Evolutionary conservation across 2,888 invertebrate species (phyloP).

Genomic region (Cantharis lateralis): DNA sequence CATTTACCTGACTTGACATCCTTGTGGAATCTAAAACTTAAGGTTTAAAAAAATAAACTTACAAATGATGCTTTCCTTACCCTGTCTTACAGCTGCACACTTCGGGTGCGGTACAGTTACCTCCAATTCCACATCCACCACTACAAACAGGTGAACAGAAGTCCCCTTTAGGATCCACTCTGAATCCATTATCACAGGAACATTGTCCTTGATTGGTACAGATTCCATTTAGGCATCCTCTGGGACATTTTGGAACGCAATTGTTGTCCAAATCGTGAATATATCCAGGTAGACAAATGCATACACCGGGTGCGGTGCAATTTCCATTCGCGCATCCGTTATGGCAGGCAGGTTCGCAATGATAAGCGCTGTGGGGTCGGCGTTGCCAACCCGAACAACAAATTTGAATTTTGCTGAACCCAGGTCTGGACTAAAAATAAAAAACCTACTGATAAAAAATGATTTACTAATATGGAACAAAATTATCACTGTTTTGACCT

Average conservation of each 20-base stretch:
- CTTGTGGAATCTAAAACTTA: slow-evolving; percentile 56
- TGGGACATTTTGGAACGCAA: slow-evolving; percentile 70
- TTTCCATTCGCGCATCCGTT: slow-evolving; percentile 70
- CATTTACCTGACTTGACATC: slow-evolving; percentile 48
- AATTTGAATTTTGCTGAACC: slow-evolving; percentile 67
- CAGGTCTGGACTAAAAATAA: slow-evolving; percentile 60
- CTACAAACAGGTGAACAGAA: slow-evolving; percentile 67
- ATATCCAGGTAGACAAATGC: slow-evolving; percentile 67
- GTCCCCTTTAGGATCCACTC: slow-evolving; percentile 60
- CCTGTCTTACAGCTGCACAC: slow-evolving; percentile 62
- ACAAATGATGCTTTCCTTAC: slow-evolving; percentile 45
- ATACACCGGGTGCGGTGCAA: slow-evolving; percentile 69
- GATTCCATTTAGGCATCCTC: slow-evolving; percentile 69
- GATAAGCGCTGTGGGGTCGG: slow-evolving; percentile 60
- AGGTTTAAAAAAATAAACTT: background rate
- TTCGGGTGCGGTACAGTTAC: slow-evolving; percentile 61
- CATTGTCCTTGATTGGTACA: slow-evolving; percentile 67
- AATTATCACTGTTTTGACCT: background rate
- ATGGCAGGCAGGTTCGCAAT: slow-evolving; percentile 68
- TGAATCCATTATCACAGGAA: slow-evolving; percentile 65
- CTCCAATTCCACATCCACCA: slow-evolving; percentile 60
- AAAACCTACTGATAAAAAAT: background rate
- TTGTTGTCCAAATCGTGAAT: slow-evolving; percentile 58
- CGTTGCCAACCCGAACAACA: slow-evolving; percentile 75
- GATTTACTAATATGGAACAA: background rate